phyloP scores from a whole-genome alignment of 2,888 invertebrate species.

The Netelia fuscicornis region DNA sequence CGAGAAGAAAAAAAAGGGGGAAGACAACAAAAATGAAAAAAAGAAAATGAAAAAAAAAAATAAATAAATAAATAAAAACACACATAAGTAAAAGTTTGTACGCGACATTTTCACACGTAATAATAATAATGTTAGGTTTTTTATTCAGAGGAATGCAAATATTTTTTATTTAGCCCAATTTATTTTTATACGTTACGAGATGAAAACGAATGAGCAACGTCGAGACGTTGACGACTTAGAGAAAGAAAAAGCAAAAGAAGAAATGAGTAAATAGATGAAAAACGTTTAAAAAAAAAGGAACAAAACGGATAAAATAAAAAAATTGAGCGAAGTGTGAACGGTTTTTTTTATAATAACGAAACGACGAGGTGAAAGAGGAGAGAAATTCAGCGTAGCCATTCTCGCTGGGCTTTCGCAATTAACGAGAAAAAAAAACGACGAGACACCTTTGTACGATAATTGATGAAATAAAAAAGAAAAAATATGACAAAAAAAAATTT shows the following conservation, averaged over 20 bases:
- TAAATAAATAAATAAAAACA: slow-evolving; percentile 2
- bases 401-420: too few species aligned
- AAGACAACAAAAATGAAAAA: slow-evolving; percentile 26
- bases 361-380: slow-evolving; percentile 25
- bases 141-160: slow-evolving; percentile 79
- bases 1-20: slow-evolving; percentile 9
- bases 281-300: slow-evolving; percentile 44
- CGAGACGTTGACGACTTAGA: slow-evolving; percentile 68
- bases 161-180: slow-evolving; percentile 82
- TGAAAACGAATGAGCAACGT: slow-evolving; percentile 46
- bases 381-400: background rate
- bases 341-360: slow-evolving; percentile 16
- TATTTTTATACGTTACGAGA: slow-evolving; percentile 80
- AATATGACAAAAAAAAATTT: slow-evolving; percentile 8
- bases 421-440: slow-evolving; percentile 27
- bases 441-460: slow-evolving; percentile 43
- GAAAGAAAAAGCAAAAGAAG: slow-evolving; percentile 8
- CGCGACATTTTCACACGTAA: slow-evolving; percentile 63
- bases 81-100: slow-evolving; percentile 21
- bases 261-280: background rate
- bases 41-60: too few species aligned
- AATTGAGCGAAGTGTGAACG: slow-evolving; percentile 41
- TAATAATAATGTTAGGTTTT: slow-evolving; percentile 74
- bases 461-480: slow-evolving; percentile 67
- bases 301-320: slow-evolving; percentile 58